Conservation (phyloP, 2,888 invertebrate species). For the Eledona agricola region DNA sequence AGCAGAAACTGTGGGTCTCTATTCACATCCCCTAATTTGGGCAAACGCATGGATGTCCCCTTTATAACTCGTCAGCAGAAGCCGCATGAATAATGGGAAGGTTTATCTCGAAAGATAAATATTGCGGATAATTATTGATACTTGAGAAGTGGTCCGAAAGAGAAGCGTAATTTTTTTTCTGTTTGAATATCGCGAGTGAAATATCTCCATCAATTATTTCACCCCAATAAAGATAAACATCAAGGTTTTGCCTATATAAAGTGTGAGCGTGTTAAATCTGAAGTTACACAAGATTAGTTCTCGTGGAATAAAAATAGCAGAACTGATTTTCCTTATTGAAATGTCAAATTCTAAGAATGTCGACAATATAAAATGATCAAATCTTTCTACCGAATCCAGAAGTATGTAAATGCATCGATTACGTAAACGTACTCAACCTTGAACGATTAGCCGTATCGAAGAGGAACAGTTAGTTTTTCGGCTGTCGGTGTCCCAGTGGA, state of each 20-base stretch:
- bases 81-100: conserved; percentile 15
- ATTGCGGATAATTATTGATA: conserved; percentile 22
- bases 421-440: conserved; percentile 28
- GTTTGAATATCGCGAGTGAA: conserved; percentile 11
- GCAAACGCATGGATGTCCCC: conserved; percentile 31
- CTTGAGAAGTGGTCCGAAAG: conserved; percentile 14
- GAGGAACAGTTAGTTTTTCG: conserved; percentile 13
- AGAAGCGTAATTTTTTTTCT: conserved; percentile 13
- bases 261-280: conserved; percentile 46
- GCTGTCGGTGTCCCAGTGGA: conserved; percentile 33
- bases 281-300: conserved; percentile 51
- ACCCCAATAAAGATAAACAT: conserved; percentile 36
- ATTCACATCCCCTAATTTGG: conserved; percentile 32
- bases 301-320: conserved; percentile 47
- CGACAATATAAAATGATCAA: conserved; percentile 40
- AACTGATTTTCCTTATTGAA: conserved; percentile 51
- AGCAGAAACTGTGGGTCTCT: conserved; percentile 25
- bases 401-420: conserved; percentile 29
- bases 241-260: conserved; percentile 39
- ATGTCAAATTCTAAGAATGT: conserved; percentile 51
- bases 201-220: conserved; percentile 32
- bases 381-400: conserved; percentile 28
- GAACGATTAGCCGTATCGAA: conserved; percentile 20
- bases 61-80: conserved; percentile 28
- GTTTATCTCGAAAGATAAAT: conserved; percentile 26